phyloP scores from a whole-genome alignment of 2,797 vertebrate species.

The Phrynocephalus vlangalii region DNA sequence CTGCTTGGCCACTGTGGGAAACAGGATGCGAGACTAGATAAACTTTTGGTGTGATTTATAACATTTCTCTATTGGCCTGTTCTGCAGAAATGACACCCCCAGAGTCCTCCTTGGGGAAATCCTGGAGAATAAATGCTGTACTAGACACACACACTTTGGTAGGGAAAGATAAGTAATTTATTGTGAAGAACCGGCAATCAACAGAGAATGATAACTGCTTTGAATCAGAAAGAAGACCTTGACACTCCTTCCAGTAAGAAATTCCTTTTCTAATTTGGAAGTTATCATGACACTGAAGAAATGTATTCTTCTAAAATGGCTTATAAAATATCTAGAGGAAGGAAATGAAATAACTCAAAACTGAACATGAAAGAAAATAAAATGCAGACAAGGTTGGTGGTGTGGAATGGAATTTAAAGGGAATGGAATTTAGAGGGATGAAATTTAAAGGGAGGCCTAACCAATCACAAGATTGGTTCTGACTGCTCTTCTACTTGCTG shows the following conservation, averaged over 20 bases:
- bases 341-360: neutral
- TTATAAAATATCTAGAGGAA: neutral
- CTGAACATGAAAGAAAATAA: neutral
- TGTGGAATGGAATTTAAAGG: neutral
- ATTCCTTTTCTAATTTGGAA: neutral
- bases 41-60: neutral
- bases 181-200: neutral
- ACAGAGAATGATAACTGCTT: conserved; percentile 53
- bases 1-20: neutral
- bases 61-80: too few relatives aligned
- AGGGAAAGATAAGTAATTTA: conserved; percentile 28
- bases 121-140: conserved; percentile 35
- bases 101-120: conserved; percentile 13
- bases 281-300: neutral
- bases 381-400: neutral
- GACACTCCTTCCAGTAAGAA: neutral
- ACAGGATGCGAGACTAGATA: neutral
- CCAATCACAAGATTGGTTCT: neutral
- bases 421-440: neutral
- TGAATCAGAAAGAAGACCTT: neutral
- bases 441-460: neutral
- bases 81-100: neutral
- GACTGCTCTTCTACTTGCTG: neutral
- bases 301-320: neutral
- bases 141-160: conserved; percentile 21